Conservation (phyloP, 2,797 vertebrate genomes). For the Staurois parvus region DNA sequence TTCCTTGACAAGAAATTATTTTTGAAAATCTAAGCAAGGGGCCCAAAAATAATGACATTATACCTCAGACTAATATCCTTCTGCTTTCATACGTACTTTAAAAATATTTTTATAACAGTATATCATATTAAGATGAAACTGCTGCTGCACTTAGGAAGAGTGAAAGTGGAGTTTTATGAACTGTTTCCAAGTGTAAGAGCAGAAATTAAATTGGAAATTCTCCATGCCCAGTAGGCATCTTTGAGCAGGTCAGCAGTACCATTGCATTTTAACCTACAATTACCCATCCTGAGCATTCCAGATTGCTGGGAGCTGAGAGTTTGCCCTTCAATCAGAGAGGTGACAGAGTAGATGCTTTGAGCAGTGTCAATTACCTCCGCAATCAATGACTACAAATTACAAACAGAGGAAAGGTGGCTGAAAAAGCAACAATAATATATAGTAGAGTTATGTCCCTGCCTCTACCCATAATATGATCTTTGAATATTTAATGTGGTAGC, state of each 20-base stretch:
- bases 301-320: conserved; percentile 51
- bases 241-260: conserved; percentile 45
- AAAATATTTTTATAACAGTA: not conserved
- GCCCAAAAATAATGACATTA: not conserved
- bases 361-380: conserved; percentile 54
- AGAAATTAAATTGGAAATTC: conserved; percentile 43
- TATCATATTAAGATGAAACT: not conserved
- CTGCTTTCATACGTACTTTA: not conserved
- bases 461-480: conserved; percentile 14
- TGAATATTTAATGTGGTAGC: conserved; percentile 44
- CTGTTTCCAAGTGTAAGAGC: not conserved
- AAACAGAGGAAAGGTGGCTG: conserved; percentile 39
- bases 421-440: conserved; percentile 36
- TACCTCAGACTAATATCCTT: not conserved
- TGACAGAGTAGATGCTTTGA: conserved; percentile 57
- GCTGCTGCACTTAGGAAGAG: not conserved
- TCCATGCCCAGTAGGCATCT: conserved; percentile 18
- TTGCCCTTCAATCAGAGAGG: conserved; percentile 61
- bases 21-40: not conserved
- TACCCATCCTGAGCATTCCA: conserved; percentile 43
- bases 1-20: not conserved
- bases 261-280: conserved; percentile 53
- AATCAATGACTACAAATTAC: conserved; percentile 60
- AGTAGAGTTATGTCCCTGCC: conserved; percentile 37
- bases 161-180: conserved; percentile 19